Evolutionary conservation across 1,140 invertebrate species (phyloP), one percentile per base, ranked within the genome.

Genomic region (Hermetia illucens): DNA sequence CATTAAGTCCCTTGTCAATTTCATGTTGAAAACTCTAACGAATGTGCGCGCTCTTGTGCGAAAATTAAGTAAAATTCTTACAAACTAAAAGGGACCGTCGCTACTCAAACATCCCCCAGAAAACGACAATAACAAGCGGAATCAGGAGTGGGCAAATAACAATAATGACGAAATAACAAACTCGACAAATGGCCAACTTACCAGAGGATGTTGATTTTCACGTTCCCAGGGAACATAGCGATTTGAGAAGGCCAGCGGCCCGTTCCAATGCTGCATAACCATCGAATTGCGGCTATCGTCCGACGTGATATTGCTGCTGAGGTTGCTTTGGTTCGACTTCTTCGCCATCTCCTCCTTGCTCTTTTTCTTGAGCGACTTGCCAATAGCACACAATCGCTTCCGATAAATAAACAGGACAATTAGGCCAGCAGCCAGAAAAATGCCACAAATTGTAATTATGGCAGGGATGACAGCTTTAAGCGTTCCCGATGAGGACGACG

Each of bases 151-250:
- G 13, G 29, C 13, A 16, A 5, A 12, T 30, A 13, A 34, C 12
- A 17, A 13, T 36, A 15, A 36, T 22, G n/a, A n/a, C n/a, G n/a
- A n/a, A n/a, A n/a, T n/a, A n/a, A n/a, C n/a, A n/a, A n/a, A n/a
- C n/a, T n/a, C n/a, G n/a, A n/a, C n/a, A n/a, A n/a, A 21, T 20
- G 12, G n/a, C 10, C 9, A 35, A 35, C 34, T 20, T 35, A 35
- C 34, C 34, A 35, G 12, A 3, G 16, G 8, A 12, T 69, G 63
- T 47, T 64, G 61, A 51, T 66, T 70, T 47, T 84, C 79, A 10
- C 69, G 66, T 24, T 75, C 73, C 78, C 82, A 86, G 21, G 77
- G 71, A 41, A 85, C 81, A 53, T 87, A 87, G 43, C 82, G 69
- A 66, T 86, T 87, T 43, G 69, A 77, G 45, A 76, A 72, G 13